Conservation (phyloP, 2,113 vertebrate genomes). For the Rutilus rutilus region DNA sequence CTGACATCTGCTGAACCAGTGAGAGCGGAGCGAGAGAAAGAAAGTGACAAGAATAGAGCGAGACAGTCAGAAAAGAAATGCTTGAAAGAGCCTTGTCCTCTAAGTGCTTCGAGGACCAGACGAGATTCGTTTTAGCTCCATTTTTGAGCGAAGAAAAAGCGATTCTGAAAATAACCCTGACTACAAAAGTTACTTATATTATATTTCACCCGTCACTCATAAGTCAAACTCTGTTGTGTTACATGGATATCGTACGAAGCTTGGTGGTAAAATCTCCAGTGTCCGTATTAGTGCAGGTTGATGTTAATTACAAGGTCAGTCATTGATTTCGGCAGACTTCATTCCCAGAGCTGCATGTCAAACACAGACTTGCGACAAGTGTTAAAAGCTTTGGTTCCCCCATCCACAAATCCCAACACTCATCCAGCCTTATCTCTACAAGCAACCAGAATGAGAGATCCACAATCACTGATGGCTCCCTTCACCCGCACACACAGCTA, state of each 20-base stretch:
- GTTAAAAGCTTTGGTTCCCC: constrained; percentile 40
- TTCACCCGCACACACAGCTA: neutral
- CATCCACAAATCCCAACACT: neutral
- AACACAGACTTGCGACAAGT: constrained; percentile 5
- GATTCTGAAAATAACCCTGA: constrained; percentile 9
- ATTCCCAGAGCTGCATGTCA: constrained; percentile 13
- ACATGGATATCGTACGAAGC: neutral
- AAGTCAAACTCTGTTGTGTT: neutral
- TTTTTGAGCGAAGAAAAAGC: constrained; percentile 2
- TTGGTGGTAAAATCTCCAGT: neutral
- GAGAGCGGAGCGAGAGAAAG: neutral
- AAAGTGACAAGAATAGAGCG: constrained; percentile 24
- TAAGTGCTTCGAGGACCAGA: constrained; percentile 16
- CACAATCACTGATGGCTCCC: neutral
- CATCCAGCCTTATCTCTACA: constrained; percentile 16
- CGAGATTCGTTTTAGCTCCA: neutral
- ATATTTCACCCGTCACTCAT: neutral
- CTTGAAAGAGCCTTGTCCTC: constrained; percentile 21
- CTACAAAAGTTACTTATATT: neutral
- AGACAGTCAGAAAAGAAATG: constrained; percentile 14
- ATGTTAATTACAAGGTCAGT: constrained; percentile 37
- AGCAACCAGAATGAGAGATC: neutral
- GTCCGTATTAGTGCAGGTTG: constrained; percentile 29
- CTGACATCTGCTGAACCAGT: constrained; percentile 50
- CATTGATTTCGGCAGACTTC: constrained; percentile 30